Conservation (phyloP, 2,113 vertebrate species). For the Chlorocebus sabaeus region DNA sequence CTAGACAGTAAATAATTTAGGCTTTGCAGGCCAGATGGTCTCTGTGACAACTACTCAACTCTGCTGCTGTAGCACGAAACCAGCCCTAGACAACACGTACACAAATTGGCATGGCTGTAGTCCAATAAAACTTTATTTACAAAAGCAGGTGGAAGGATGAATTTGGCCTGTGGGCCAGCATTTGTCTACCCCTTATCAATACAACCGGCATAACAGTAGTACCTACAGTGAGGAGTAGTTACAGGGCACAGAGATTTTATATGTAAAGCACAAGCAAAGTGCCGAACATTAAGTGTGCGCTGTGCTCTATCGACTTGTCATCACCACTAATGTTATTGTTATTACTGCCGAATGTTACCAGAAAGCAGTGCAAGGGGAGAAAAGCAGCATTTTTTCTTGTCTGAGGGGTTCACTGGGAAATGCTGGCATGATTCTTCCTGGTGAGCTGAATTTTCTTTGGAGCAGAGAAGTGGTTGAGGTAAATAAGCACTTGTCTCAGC, state of each 20-base stretch:
- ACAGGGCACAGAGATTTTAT: not conserved
- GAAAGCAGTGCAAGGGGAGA: not conserved
- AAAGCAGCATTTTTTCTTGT: not conserved
- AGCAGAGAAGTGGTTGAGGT: not conserved
- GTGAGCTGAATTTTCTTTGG: slow-evolving; percentile 4
- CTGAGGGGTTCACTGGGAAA: not conserved
- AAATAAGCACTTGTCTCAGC: slow-evolving; percentile 70
- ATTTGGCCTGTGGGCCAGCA: not conserved
- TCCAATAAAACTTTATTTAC: not conserved
- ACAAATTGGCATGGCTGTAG: not conserved
- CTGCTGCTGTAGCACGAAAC: not conserved
- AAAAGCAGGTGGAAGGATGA: not conserved
- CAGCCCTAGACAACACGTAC: not conserved
- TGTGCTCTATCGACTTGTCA: rapidly evolving
- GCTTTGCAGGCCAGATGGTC: not conserved
- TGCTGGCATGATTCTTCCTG: slow-evolving; percentile 21
- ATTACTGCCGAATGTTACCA: not conserved
- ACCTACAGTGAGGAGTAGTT: rapidly evolving
- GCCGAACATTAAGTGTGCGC: rapidly evolving
- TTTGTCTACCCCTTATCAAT: not conserved
- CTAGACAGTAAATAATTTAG: not conserved
- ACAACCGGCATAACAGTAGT: not conserved
- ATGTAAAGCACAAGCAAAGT: not conserved
- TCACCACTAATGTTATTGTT: not conserved
- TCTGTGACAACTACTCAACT: not conserved